Conservation (phyloP, 1,140 invertebrate genomes). For the Forficula auricularia region DNA sequence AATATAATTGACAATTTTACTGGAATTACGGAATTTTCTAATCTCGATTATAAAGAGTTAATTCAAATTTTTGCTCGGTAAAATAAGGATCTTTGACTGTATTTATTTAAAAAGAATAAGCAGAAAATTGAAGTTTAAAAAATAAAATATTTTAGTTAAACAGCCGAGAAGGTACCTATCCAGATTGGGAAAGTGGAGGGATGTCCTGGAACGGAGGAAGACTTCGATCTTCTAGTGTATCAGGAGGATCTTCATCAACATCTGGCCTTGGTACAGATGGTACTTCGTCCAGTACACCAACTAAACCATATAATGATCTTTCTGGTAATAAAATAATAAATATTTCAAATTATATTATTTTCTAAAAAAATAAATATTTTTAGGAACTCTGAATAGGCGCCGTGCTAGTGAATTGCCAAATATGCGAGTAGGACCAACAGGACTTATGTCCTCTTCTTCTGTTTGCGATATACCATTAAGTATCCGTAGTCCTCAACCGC, state of each 20-base stretch:
- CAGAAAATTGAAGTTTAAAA: conserved; percentile 2
- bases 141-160: conserved; percentile 16
- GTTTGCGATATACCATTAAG: conserved; percentile 26
- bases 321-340: too few relatives aligned
- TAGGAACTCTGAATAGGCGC: conserved; percentile 17
- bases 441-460: conserved; percentile 28
- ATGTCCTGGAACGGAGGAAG: conserved; percentile 18
- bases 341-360: too few relatives aligned
- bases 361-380: neutral
- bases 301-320: too few relatives aligned
- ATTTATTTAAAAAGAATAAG: too few relatives aligned
- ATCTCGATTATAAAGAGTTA: too few relatives aligned
- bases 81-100: too few relatives aligned
- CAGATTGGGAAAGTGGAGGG: conserved; percentile 26
- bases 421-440: conserved; percentile 15
- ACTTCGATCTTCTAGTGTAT: conserved; percentile 31
- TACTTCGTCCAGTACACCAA: too few relatives aligned
- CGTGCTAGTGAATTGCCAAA: conserved; percentile 16
- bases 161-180: conserved; percentile 26
- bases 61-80: too few relatives aligned
- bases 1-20: too few relatives aligned
- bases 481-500: conserved; percentile 24
- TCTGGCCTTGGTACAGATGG: too few relatives aligned
- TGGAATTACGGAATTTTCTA: too few relatives aligned
- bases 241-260: conserved; percentile 16